A percentile compares a stretch with the other conserved stretches of the same genome.
Evolutionary conservation across 2,113 vertebrate species (phyloP).

Genomic region (Chlorodrepanis virens): DNA sequence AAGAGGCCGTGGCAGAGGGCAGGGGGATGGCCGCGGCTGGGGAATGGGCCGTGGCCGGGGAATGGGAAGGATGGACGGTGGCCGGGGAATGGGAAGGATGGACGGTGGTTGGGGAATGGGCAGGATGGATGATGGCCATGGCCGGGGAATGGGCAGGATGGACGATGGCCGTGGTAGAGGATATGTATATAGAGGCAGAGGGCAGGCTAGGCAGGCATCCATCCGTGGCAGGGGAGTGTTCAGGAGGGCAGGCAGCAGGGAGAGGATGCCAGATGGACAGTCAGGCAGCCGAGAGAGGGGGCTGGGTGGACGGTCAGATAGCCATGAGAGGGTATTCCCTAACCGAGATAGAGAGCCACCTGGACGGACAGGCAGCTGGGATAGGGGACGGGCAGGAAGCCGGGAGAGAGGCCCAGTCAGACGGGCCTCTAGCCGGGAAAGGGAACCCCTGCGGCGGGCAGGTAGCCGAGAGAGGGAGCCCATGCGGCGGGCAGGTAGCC

Average conservation of each 20-base stretch:
- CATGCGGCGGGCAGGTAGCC: conserved; percentile 43
- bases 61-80: conserved; percentile 66
- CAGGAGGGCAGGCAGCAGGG: conserved; percentile 71
- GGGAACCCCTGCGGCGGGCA: conserved; percentile 49
- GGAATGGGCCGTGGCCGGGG: conserved; percentile 60
- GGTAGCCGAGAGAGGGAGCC: conserved; percentile 64
- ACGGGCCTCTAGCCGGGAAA: conserved; percentile 59
- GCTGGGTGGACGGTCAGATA: conserved; percentile 49
- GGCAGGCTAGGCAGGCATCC: conserved; percentile 59
- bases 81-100: conserved; percentile 56
- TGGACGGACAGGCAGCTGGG: conserved; percentile 34
- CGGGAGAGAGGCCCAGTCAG: conserved; percentile 60
- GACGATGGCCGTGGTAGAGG: conserved; percentile 70
- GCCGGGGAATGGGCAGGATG: conserved; percentile 66
- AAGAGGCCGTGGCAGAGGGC: conserved; percentile 70
- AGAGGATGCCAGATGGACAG: conserved; percentile 67
- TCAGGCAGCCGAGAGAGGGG: conserved; percentile 68
- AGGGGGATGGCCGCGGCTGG: conserved; percentile 70
- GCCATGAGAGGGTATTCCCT: conserved; percentile 65
- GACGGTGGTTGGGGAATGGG: conserved; percentile 67
- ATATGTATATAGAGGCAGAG: conserved; percentile 69
- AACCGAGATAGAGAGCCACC: conserved; percentile 44
- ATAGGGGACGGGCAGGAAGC: conserved; percentile 55
- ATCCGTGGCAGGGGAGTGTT: conserved; percentile 65
- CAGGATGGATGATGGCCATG: conserved; percentile 67